A percentile compares a stretch with the other conserved stretches of the same genome.
Evolutionary conservation across 2,113 vertebrate species (phyloP).

Genomic region (Myxocyprinus asiaticus): DNA sequence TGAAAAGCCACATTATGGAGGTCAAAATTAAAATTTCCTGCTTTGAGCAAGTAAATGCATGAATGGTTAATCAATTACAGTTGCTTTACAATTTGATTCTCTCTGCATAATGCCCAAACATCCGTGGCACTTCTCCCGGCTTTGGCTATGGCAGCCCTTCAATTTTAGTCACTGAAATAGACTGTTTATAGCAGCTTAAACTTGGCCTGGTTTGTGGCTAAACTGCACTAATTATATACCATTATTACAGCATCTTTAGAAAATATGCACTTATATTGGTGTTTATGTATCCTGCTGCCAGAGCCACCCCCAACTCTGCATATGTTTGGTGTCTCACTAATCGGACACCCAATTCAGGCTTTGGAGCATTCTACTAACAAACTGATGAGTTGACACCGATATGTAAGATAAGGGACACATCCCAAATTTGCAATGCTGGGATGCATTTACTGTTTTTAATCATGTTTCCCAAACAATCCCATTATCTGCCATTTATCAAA

Average conservation of each 20-base stretch:
- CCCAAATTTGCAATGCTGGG: no score
- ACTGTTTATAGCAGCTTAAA: slow-evolving; percentile 28
- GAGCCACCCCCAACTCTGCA: no score
- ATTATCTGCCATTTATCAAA: no score
- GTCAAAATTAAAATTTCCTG: slow-evolving; percentile 45
- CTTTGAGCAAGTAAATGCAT: slow-evolving; percentile 45
- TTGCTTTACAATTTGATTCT: slow-evolving; percentile 31
- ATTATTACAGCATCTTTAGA: slow-evolving; percentile 2
- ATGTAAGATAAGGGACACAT: not conserved
- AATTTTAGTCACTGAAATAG: slow-evolving; percentile 7
- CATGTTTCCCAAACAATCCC: no score
- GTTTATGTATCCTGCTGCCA: no score
- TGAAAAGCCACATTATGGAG: slow-evolving; percentile 46
- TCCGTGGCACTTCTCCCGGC: not conserved
- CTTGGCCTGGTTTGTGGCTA: slow-evolving; percentile 1
- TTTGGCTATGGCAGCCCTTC: slow-evolving; percentile 2
- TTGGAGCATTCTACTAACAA: not conserved
- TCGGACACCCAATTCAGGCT: not conserved
- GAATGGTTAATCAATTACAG: slow-evolving; percentile 48
- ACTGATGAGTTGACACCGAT: not conserved
- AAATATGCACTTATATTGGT: not conserved
- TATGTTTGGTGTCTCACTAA: not conserved
- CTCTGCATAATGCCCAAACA: slow-evolving; percentile 26
- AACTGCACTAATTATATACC: slow-evolving; percentile 20
- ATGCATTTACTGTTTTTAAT: no score